Base-by-base conservation (phyloP, 1,140 invertebrate species). In the Drosophila eugracilis region DNA sequence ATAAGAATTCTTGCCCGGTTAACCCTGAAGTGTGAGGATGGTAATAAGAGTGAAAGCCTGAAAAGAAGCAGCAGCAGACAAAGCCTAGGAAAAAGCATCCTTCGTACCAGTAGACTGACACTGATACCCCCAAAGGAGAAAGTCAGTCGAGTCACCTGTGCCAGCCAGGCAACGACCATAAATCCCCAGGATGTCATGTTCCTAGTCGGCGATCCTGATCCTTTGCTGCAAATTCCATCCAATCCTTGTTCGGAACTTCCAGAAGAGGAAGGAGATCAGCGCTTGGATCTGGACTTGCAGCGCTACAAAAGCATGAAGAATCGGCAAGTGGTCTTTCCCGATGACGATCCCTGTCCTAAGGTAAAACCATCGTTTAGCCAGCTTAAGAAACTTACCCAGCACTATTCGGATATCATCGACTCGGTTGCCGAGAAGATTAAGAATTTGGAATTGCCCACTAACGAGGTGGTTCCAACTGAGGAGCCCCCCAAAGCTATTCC, bases 111-210 rank as follows among this genome's bases (percentile, higher is more conserved):
- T 24, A 45, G 7, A 45, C 4, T 14, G 6, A 26, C 42, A 1
- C 0, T 26, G n/a, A 10, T 45, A 9, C 0, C 4, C 2, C n/a
- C 42, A 4, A 45, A 24, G 5, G 14, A 45, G n/a, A 45, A n/a
- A 5, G n/a, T 0, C 17, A 22, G 22, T 9, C 21, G 9, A 12
- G 39, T 14, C 0, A 48, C 22, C 12, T 59, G 44, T 12, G 4
- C 30, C 0, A 53, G 60, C 14, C 34, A 63, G 14, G 69, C 14
- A 1, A 14, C 30, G 4, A 41, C 17, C 10, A 54, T 86, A 4
- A 49, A 53, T 4, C 30, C 50, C 2, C 41, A 75, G 7, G 81
- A 86, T 30, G 58, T 86, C 0, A 42, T 86, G 62, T 86, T 86
- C 10, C 7, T 86, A 0, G 4, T 86, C 5, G 42, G 67, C 4